Evolutionary conservation across 2,797 vertebrate species (phyloP), one percentile per base, ranked within the genome.

Genomic region (Hozukius guyotensis): DNA sequence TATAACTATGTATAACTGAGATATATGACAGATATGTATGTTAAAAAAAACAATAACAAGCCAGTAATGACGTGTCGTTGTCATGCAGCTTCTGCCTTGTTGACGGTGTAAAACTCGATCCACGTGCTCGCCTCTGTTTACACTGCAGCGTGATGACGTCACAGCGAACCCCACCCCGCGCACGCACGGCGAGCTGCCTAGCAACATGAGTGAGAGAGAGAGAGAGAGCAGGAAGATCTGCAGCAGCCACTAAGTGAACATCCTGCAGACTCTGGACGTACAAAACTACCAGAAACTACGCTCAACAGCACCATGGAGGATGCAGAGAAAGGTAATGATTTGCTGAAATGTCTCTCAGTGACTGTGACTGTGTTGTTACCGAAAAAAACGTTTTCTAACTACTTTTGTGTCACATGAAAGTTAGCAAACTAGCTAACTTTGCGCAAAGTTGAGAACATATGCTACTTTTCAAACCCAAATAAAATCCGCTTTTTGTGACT

Each of bases 41-140:
- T 18, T 18, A 31, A 20, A 32, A 18, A 18, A 6, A 56, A 65
- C 16, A 27, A 29, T 24, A 52, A 16, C 12, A 24, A 55, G 6
- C n/a, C 42, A n/a, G 55, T 46, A 70, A 20, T 56, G 65, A 84
- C 70, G 64, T 63, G 78, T 72, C 20, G 5, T 11, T 22, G 32
- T 22, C 16, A 3, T 7, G 18, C 71, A 22, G 76, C 25, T 60
- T 18, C n/a, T 27, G 32, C 22, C 18, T 42, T 86, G 81, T 89
- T 89, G 83, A 86, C 2, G 69, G 77, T 72, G 66, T 81, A 82
- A 90, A 89, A 88, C 80, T 82, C 55, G 57, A 78, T 83, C 93
- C 94, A 95, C 93, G 95, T 95, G 95, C 89, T 90, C 84, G 75
- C 84, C 25, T 89, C 75, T 96, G 94, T 95, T 96, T 95, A 95